Conservation (phyloP, 2,113 vertebrate genomes). For the Barnardius zonarius region DNA sequence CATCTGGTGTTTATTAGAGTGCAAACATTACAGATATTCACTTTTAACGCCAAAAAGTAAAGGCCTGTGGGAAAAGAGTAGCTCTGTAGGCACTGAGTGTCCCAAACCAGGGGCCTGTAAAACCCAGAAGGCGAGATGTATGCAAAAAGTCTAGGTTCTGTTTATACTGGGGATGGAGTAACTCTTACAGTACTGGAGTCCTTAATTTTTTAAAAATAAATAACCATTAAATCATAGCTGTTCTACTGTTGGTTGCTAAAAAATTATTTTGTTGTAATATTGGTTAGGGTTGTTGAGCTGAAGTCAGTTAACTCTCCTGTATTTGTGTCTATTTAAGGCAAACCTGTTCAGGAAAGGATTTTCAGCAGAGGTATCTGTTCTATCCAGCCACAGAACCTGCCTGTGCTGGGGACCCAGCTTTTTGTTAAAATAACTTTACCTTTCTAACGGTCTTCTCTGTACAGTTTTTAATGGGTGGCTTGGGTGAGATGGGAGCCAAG, state of each 20-base stretch:
- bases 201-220: not conserved
- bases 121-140: not conserved
- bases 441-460: not conserved
- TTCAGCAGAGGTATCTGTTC: not conserved
- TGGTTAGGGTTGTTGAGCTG: not conserved
- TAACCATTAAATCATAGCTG: not conserved
- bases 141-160: not conserved
- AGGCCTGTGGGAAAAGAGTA: not conserved
- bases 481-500: not conserved
- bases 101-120: not conserved
- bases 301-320: not conserved
- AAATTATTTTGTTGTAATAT: not conserved
- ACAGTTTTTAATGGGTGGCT: not conserved
- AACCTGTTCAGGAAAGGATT: not conserved
- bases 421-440: not conserved
- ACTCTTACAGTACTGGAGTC: not conserved
- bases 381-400: not conserved
- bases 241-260: not conserved
- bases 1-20: not conserved
- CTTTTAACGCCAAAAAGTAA: not conserved
- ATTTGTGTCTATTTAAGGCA: fast-evolving
- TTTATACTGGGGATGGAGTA: not conserved
- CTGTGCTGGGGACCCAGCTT: not conserved
- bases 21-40: not conserved
- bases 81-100: not conserved